Evolutionary conservation across 2,797 vertebrate genomes (phyloP).

Genomic region (Sebastes iracundus): DNA sequence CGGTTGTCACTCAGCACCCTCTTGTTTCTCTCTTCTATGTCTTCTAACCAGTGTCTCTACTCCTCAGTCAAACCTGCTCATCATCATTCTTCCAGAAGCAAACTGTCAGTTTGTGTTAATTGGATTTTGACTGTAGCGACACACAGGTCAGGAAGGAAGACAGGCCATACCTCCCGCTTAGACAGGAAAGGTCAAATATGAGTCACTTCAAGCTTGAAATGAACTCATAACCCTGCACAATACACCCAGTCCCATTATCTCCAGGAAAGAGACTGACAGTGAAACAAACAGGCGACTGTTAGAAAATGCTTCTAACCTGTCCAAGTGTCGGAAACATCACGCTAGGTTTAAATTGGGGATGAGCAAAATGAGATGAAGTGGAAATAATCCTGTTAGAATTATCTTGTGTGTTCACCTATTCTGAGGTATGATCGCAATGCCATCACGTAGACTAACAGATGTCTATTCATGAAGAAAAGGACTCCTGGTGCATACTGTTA

Average conservation of each 20-base stretch:
- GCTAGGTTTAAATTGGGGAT: neutral
- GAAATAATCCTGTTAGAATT: constrained; percentile 24
- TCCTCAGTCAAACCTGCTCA: constrained; percentile 45
- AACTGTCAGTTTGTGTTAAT: constrained; percentile 64
- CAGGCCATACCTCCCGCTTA: constrained; percentile 29
- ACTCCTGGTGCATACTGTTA: neutral
- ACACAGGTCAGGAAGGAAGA: constrained; percentile 31
- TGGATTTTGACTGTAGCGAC: constrained; percentile 43
- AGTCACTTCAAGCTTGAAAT: constrained; percentile 51
- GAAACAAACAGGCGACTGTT: constrained; percentile 37
- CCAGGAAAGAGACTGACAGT: constrained; percentile 30
- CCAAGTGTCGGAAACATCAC: constrained; percentile 43
- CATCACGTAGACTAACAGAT: neutral
- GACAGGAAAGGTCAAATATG: constrained; percentile 57
- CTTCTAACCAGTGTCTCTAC: neutral
- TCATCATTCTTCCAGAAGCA: constrained; percentile 56
- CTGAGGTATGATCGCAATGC: constrained; percentile 1
- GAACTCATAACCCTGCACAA: constrained; percentile 33
- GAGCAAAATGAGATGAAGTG: constrained; percentile 4
- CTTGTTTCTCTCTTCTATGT: neutral
- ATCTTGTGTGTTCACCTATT: neutral
- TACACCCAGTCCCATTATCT: constrained; percentile 30
- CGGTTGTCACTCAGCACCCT: neutral
- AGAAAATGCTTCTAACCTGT: constrained; percentile 32
- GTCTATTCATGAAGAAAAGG: constrained; percentile 8